Evolutionary conservation across 2,797 vertebrate genomes (phyloP).

Genomic region (Oreochromis grahami): DNA sequence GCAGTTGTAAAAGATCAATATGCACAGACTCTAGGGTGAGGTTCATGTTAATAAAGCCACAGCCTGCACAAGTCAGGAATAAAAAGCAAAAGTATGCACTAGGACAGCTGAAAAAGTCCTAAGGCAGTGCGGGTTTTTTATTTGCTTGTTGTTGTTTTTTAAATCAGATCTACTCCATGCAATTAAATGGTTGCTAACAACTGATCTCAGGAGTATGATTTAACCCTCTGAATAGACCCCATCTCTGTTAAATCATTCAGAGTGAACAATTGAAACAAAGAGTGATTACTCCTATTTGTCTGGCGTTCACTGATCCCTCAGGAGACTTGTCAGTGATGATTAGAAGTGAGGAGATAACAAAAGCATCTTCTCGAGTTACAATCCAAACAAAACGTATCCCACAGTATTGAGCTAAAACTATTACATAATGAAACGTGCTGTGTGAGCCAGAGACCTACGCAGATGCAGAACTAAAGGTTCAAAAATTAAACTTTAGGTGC

Average conservation of each 20-base stretch:
- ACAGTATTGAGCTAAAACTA: background rate
- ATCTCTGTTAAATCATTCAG: background rate
- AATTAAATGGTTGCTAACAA: slow-evolving; percentile 42
- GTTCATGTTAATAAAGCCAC: slow-evolving; percentile 6
- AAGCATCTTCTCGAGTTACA: slow-evolving; percentile 6
- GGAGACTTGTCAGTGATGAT: slow-evolving; percentile 15
- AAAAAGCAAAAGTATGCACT: background rate
- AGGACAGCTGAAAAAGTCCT: background rate
- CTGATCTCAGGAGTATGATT: slow-evolving; percentile 25
- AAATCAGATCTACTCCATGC: background rate
- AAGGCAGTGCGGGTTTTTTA: background rate
- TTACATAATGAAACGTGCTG: background rate
- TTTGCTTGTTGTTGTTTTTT: accelerated
- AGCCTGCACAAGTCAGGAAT: slow-evolving; percentile 3
- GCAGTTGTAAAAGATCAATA: slow-evolving; percentile 70
- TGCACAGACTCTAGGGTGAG: slow-evolving; percentile 38
- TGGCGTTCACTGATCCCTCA: background rate
- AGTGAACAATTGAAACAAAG: background rate
- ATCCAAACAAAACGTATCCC: background rate
- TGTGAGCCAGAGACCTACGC: background rate
- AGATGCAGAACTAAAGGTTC: background rate
- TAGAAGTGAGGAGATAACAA: slow-evolving; percentile 8
- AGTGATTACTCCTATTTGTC: slow-evolving; percentile 24
- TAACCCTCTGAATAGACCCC: slow-evolving; percentile 2
- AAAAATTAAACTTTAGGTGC: background rate